Conservation (phyloP, 2,797 vertebrate genomes). For the Sphenopsis melanotis region DNA sequence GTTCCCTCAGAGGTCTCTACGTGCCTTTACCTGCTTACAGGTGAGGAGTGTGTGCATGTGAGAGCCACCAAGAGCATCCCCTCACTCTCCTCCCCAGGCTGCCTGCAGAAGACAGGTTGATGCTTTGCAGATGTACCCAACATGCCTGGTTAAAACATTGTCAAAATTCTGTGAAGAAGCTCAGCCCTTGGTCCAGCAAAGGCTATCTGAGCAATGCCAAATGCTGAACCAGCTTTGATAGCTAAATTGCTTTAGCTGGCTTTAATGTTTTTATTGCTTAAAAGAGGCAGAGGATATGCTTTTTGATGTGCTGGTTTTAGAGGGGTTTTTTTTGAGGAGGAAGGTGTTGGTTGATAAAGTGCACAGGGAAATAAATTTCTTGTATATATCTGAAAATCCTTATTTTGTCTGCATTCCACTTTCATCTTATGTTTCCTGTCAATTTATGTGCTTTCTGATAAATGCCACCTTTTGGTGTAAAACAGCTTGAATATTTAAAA, state of each 20-base stretch:
- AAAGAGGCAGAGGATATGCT: neutral
- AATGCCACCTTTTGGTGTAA: constrained; percentile 13
- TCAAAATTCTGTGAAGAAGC: neutral
- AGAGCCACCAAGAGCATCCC: neutral
- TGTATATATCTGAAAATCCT: neutral
- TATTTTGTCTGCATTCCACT: neutral
- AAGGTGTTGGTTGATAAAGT: neutral
- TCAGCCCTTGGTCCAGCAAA: neutral
- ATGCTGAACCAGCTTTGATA: neutral
- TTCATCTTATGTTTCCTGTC: neutral
- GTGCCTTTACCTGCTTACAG: neutral
- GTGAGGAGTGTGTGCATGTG: neutral
- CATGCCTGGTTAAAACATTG: neutral
- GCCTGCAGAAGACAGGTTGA: neutral
- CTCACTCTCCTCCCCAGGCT: neutral
- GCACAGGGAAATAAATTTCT: neutral
- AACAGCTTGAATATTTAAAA: constrained; percentile 27
- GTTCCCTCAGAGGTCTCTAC: neutral
- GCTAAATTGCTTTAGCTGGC: neutral
- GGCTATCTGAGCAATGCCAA: neutral
- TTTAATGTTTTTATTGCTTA: neutral
- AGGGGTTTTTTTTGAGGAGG: neutral
- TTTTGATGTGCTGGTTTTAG: neutral
- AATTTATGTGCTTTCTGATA: constrained; percentile 11
- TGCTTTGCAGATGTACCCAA: neutral